Base-by-base conservation (phyloP, 2,113 vertebrate species). In the Hucho hucho region DNA sequence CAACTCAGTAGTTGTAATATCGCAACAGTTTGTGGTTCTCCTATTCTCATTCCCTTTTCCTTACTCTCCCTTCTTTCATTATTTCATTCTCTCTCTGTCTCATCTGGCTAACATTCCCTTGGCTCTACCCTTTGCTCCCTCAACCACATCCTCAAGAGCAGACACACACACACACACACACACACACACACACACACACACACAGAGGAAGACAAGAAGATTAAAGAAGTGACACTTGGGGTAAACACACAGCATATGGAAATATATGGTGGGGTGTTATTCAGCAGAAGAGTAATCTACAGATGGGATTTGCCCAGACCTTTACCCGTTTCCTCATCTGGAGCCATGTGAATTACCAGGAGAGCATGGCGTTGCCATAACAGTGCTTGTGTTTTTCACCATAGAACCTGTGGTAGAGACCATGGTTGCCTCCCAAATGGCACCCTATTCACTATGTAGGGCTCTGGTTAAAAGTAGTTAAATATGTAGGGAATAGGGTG, bases 301-400 rank as follows among this genome's bases (percentile, higher is more conserved):
- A 29, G 9, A 24, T 12, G 79, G 75, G 75, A 70, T 64, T 49
- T 0, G 49, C 37, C 78, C 61, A 72, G 75, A 81, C 28, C 65
- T 14, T 53, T 32, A 64, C 78, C 64, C 77, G 72, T 46, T 22
- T 73, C 64, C 67, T 69, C 66, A 67, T 47, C 43, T 63, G 12
- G 43, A 74, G 70, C 1, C 24, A 0, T 1, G 1, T n/a, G 20
- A 71, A 70, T 72, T 72, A 78, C 63, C 71, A 75, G 56, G 75
- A 61, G 58, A n/a, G 25, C 2, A 25, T 74, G 3, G 43, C 49
- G 85, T 87, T 83, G 69, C 85, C 80, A 77, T 74, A 77, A 76
- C 78, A 73, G 22, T 46, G 49, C 28, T 43, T 46, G 11, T 65
- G 73, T 80, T 47, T 77, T 64, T 73, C n/a, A 3, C 70, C 56